phyloP scores from a whole-genome alignment of 1,140 invertebrate species.

The Zeugodacus cucurbitae region DNA sequence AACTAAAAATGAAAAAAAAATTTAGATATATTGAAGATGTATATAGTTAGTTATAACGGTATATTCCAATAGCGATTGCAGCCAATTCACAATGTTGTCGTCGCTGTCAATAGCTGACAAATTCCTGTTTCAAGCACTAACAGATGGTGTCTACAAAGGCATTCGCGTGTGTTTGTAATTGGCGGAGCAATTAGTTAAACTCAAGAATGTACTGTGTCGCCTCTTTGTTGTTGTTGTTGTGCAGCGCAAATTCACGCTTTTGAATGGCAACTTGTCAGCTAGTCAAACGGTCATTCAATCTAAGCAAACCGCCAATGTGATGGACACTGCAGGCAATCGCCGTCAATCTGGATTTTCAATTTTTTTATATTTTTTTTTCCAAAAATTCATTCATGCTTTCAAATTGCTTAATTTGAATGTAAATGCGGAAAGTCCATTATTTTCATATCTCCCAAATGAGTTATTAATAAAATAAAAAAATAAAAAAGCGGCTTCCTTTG shows the following conservation, averaged over 20 bases:
- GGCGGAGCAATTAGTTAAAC: neutral
- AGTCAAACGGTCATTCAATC: constrained; percentile 7
- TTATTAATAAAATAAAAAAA: neutral
- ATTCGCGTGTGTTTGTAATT: neutral
- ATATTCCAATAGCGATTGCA: neutral
- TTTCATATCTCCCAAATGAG: neutral
- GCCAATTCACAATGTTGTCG: neutral
- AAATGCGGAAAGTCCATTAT: neutral
- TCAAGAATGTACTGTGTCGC: neutral
- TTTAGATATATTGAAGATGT: neutral
- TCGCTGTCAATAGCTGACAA: constrained; percentile 3
- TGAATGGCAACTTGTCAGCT: constrained; percentile 7
- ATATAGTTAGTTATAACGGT: too few species aligned
- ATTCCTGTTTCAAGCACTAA: neutral
- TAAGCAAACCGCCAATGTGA: neutral
- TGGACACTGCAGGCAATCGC: neutral
- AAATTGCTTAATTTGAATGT: neutral
- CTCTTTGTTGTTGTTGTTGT: neutral
- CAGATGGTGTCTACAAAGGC: too few species aligned
- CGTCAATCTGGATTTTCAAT: neutral
- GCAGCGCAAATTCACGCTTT: neutral
- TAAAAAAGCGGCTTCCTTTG: neutral
- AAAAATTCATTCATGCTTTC: neutral
- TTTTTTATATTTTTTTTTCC: neutral
- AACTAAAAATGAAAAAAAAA: neutral